Evolutionary conservation across 2,113 vertebrate species (phyloP).

Genomic region (Peromyscus californicus): DNA sequence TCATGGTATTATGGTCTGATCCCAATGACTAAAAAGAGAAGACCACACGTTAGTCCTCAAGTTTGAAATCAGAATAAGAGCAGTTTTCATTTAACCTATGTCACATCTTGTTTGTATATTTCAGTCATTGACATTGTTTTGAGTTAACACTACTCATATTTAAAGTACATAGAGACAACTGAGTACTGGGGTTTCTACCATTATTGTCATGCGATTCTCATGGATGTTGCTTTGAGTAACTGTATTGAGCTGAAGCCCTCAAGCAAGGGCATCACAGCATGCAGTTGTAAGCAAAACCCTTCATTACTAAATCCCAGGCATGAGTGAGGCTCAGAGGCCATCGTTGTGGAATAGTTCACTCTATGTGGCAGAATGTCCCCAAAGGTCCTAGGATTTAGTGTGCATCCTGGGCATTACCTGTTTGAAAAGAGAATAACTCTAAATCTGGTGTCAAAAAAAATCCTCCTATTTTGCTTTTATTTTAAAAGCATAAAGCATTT

Average conservation of each 20-base stretch:
- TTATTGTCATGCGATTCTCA: background rate
- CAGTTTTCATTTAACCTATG: background rate
- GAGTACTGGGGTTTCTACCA: background rate
- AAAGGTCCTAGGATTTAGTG: background rate
- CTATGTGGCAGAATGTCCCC: background rate
- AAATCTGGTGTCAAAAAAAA: background rate
- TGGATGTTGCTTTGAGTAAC: background rate
- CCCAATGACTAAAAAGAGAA: background rate
- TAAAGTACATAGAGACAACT: background rate
- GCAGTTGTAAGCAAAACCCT: background rate
- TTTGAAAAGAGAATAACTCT: conserved; percentile 3
- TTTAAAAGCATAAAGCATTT: background rate
- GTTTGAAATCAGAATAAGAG: background rate
- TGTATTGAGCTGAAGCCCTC: background rate
- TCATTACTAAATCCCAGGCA: background rate
- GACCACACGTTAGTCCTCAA: background rate
- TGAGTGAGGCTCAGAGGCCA: background rate
- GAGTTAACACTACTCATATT: background rate
- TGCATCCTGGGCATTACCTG: background rate
- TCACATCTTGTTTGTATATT: background rate
- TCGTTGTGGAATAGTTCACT: background rate
- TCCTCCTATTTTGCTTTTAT: background rate
- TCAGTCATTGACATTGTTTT: background rate
- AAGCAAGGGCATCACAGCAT: background rate
- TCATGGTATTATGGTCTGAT: background rate